Evolutionary conservation across 2,797 vertebrate species (phyloP).

Genomic region (Periophthalmus magnuspinnatus): DNA sequence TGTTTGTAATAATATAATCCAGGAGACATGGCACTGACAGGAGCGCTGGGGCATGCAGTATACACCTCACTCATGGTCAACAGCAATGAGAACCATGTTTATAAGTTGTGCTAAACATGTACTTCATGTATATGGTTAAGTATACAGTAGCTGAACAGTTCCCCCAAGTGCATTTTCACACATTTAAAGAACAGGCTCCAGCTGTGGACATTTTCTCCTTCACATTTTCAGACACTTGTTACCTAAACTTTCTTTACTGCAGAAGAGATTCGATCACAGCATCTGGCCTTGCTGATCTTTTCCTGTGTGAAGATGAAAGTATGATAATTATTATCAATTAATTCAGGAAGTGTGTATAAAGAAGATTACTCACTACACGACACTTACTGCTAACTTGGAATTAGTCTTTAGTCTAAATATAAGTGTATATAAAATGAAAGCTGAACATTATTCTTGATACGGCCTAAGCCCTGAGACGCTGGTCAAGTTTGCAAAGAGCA

Average conservation of each 20-base stretch:
- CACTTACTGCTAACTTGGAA: not conserved
- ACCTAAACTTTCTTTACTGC: slow-evolving; percentile 78
- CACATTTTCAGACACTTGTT: slow-evolving; percentile 50
- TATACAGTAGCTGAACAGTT: not conserved
- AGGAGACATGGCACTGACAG: slow-evolving; percentile 47
- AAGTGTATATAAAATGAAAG: not conserved
- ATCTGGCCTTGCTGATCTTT: slow-evolving; percentile 91
- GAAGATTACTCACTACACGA: no score
- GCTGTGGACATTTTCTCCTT: slow-evolving; percentile 33
- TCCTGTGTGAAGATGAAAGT: slow-evolving; percentile 80
- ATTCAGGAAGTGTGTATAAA: slow-evolving; percentile 12
- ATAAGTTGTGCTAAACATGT: not conserved
- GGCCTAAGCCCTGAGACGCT: not conserved
- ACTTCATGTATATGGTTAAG: not conserved
- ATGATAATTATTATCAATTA: slow-evolving; percentile 47
- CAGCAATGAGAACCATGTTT: not conserved
- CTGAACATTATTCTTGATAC: not conserved
- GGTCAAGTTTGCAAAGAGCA: not conserved
- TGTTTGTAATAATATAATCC: slow-evolving; percentile 14
- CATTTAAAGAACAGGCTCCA: slow-evolving; percentile 31
- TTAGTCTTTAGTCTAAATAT: not conserved
- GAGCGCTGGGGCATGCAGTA: slow-evolving; percentile 49
- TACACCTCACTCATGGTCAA: slow-evolving; percentile 18
- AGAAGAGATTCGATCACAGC: slow-evolving; percentile 92
- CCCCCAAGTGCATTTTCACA: slow-evolving; percentile 11